Conservation (phyloP, 2,113 vertebrate genomes). For the Mionectes macconnelli region DNA sequence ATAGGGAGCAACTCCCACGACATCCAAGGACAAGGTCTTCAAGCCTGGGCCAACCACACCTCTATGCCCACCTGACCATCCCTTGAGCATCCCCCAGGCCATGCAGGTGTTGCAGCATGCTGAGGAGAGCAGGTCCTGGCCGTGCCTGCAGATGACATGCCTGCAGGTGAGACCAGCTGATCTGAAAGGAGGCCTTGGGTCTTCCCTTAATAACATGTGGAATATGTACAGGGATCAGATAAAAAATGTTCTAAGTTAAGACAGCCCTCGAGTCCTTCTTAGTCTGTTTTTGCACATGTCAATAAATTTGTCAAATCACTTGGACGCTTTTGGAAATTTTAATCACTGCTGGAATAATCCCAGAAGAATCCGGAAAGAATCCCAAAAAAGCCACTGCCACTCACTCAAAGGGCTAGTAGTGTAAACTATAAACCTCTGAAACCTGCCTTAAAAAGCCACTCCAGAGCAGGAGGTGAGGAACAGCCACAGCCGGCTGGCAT, state of each 20-base stretch:
- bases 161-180: neutral
- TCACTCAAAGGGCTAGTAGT: neutral
- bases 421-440: neutral
- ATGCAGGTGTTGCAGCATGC: neutral
- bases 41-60: neutral
- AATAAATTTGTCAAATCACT: neutral
- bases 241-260: neutral
- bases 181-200: neutral
- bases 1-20: neutral
- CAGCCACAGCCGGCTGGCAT: neutral
- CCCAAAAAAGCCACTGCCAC: neutral
- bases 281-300: neutral
- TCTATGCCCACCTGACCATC: fast-evolving
- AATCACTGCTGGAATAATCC: neutral
- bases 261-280: neutral
- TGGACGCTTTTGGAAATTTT: neutral
- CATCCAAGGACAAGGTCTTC: neutral
- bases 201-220: neutral
- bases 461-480: neutral
- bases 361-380: neutral
- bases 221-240: neutral
- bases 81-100: neutral
- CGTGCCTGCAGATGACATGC: neutral
- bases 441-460: neutral
- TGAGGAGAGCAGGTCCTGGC: neutral